A percentile compares a stretch with the other conserved stretches of the same genome.
phyloP scores from a whole-genome alignment of 2,113 vertebrate species.

The Hemiprocne comata region DNA sequence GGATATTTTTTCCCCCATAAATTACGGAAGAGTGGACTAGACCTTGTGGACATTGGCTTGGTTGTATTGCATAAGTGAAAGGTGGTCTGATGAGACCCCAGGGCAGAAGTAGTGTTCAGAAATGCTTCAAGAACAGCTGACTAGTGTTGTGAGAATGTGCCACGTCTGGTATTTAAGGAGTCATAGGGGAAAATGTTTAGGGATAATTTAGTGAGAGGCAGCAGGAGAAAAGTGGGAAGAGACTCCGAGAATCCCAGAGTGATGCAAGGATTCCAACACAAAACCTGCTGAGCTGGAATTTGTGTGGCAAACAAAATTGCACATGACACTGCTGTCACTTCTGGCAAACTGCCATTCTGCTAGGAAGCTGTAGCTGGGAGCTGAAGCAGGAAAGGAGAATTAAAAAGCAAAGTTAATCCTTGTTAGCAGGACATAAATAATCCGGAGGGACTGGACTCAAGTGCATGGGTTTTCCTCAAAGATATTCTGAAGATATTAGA shows the following conservation, averaged over 20 bases:
- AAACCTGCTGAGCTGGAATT: not conserved
- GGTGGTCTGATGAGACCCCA: not conserved
- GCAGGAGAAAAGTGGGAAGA: not conserved
- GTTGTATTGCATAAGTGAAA: not conserved
- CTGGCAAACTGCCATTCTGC: not conserved
- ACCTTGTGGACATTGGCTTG: not conserved
- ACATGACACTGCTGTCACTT: not conserved
- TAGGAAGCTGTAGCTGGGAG: not conserved
- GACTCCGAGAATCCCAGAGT: not conserved
- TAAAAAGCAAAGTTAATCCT: not conserved
- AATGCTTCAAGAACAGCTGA: not conserved
- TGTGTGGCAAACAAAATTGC: not conserved
- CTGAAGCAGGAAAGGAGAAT: not conserved
- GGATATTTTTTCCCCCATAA: fast-evolving
- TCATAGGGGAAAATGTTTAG: not conserved
- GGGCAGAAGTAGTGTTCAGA: not conserved
- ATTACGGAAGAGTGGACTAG: not conserved
- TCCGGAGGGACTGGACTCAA: not conserved
- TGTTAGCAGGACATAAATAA: not conserved
- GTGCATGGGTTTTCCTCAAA: not conserved
- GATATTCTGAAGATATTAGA: not conserved
- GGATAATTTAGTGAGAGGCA: not conserved
- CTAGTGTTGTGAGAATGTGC: not conserved
- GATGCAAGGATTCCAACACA: not conserved
- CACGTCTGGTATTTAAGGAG: fast-evolving